A percentile compares a stretch with the other conserved stretches of the same genome.
Evolutionary conservation across 2,113 vertebrate genomes (phyloP).

Genomic region (Phyllostomus discolor): DNA sequence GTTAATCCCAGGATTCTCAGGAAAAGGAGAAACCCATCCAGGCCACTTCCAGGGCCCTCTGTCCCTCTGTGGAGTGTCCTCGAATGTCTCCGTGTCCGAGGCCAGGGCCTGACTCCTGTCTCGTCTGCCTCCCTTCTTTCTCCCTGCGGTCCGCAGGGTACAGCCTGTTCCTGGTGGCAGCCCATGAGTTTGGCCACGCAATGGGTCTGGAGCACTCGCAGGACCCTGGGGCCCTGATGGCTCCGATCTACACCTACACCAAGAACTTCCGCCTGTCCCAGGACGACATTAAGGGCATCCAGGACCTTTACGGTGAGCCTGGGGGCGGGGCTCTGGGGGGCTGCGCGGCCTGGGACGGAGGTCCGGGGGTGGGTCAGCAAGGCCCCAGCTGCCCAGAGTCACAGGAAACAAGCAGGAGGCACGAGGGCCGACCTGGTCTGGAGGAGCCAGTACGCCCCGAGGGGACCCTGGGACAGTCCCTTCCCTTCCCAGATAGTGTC

Average conservation of each 20-base stretch:
- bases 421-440: neutral
- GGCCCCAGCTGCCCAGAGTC: neutral
- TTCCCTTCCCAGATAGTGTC: neutral
- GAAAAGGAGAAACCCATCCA: neutral
- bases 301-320: constrained; percentile 93
- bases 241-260: constrained; percentile 94
- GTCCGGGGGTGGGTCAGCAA: neutral
- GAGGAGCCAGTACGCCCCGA: neutral
- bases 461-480: rapidly evolving
- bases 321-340: rapidly evolving
- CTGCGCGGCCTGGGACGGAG: rapidly evolving
- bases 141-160: constrained; percentile 84
- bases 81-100: rapidly evolving
- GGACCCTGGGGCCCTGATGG: constrained; percentile 96
- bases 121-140: neutral
- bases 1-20: neutral
- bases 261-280: constrained; percentile 94
- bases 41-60: neutral
- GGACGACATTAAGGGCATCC: constrained; percentile 94
- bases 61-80: too few relatives aligned
- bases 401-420: neutral
- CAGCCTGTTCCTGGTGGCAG: constrained; percentile 97
- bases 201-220: constrained; percentile 97
- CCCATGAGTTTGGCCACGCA: constrained; percentile 98
- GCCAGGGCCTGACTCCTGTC: neutral